These are phyloP conservation scores for Brachyhypopomus occidentalis DNA, from an alignment of 2,113 vertebrate species.

Conservation along the genomic window DNA sequence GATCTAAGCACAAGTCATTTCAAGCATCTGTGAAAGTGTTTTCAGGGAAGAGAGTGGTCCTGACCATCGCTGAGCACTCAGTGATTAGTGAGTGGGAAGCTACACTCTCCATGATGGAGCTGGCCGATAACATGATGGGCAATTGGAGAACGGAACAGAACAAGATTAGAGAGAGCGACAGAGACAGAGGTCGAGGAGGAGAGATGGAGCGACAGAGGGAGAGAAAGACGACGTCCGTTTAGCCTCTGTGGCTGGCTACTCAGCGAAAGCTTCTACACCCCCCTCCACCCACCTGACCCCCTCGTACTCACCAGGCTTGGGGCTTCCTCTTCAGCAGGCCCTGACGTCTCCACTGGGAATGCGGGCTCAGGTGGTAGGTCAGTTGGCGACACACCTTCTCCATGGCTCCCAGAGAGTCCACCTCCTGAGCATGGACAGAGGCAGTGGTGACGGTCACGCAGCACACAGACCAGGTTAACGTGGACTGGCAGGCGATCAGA, in stretches of 20 bases:
- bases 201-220: background rate
- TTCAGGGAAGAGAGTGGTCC: background rate
- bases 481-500: constrained; percentile 19
- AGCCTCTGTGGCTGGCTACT: background rate
- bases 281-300: background rate
- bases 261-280: constrained; percentile 27
- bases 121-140: constrained; percentile 5
- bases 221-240: background rate
- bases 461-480: constrained; percentile 22
- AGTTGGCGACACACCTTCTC: constrained; percentile 98
- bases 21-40: constrained; percentile 19
- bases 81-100: background rate
- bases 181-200: background rate
- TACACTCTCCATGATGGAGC: background rate
- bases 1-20: background rate
- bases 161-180: background rate
- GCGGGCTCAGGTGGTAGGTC: constrained; percentile 97
- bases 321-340: constrained; percentile 94
- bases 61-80: constrained; percentile 3
- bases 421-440: constrained; percentile 77
- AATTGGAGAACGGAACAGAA: constrained; percentile 30
- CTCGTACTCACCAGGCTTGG: constrained; percentile 87
- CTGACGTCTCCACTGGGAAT: constrained; percentile 91
- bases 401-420: constrained; percentile 87
- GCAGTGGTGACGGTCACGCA: constrained; percentile 18